Percentiles rank a stretch among this genome's conserved stretches.
phyloP scores from a whole-genome alignment of 1,140 invertebrate genomes.

The Brachionus koreanus region DNA sequence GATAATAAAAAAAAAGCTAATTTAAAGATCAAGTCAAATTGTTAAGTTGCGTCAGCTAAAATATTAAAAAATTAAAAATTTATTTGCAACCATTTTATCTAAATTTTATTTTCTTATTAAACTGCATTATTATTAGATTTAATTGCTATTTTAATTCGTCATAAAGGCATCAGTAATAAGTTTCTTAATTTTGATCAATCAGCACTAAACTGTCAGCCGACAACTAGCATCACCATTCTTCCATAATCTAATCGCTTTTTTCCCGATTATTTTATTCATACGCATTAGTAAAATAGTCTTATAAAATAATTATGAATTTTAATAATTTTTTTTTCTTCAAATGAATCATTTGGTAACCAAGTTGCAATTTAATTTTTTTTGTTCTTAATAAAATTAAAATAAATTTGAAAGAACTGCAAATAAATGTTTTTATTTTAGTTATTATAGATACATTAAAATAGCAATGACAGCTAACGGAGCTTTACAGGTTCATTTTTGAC shows the following conservation, averaged over 20 bases:
- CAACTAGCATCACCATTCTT: too few species aligned
- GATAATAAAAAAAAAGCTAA: too few species aligned
- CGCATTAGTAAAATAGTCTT: not conserved
- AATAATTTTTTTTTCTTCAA: not conserved
- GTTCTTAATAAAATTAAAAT: not conserved
- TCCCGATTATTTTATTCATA: not conserved
- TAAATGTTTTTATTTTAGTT: not conserved
- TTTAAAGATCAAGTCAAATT: not conserved
- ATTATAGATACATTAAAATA: not conserved
- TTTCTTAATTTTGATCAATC: not conserved
- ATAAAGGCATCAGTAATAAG: not conserved
- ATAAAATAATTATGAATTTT: not conserved
- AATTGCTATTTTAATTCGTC: not conserved
- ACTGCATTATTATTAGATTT: not conserved
- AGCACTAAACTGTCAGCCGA: not conserved
- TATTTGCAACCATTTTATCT: not conserved
- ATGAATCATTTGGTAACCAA: not conserved
- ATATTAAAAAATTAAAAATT: not conserved
- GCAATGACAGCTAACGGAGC: slow-evolving; percentile 15
- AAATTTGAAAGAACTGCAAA: not conserved
- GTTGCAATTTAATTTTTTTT: not conserved
- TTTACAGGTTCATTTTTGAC: not conserved
- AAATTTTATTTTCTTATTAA: not conserved
- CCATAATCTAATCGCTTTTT: not conserved
- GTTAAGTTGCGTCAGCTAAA: not conserved